These are phyloP conservation scores for Asarcornis scutulata DNA, from an alignment of 2,113 vertebrate species.

Conservation along the genomic window DNA sequence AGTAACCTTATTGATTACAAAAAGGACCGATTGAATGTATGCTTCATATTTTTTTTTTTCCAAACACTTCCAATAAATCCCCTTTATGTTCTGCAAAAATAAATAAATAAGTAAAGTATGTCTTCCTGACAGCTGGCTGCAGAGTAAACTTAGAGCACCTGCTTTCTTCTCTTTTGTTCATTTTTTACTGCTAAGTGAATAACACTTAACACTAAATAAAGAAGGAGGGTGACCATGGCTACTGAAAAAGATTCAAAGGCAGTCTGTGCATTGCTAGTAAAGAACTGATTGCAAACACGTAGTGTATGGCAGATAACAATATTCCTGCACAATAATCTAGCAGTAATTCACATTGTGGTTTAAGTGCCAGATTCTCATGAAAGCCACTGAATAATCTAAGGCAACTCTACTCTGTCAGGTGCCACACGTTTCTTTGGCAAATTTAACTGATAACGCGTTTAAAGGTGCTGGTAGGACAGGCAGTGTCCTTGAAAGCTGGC, in stretches of 20 bases:
- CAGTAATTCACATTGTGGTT: constrained; percentile 52
- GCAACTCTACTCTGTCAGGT: constrained; percentile 40
- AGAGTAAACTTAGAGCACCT: constrained; percentile 78
- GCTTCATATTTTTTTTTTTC: constrained; percentile 50
- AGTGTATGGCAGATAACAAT: constrained; percentile 32
- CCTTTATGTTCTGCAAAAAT: constrained; percentile 35
- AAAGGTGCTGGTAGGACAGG: constrained; percentile 27
- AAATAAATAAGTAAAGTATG: constrained; percentile 55
- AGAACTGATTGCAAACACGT: constrained; percentile 52
- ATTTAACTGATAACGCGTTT: not conserved
- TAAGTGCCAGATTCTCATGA: constrained; percentile 48
- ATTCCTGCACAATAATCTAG: constrained; percentile 56
- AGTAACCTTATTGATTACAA: constrained; percentile 62
- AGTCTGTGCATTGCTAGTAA: not conserved
- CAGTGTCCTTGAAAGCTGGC: constrained; percentile 44
- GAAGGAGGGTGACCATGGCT: constrained; percentile 69
- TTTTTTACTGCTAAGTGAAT: constrained; percentile 73
- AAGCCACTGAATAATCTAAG: constrained; percentile 45
- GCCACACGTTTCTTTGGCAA: not conserved
- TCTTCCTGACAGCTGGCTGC: constrained; percentile 70
- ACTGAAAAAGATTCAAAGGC: constrained; percentile 70
- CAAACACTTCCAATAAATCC: constrained; percentile 61
- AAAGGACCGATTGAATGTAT: constrained; percentile 41
- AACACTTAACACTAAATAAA: constrained; percentile 76
- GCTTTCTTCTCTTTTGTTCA: constrained; percentile 73